Evolutionary conservation across 2,888 invertebrate genomes (phyloP), one percentile per base, ranked within the genome.

Genomic region (Heliconius cydno): DNA sequence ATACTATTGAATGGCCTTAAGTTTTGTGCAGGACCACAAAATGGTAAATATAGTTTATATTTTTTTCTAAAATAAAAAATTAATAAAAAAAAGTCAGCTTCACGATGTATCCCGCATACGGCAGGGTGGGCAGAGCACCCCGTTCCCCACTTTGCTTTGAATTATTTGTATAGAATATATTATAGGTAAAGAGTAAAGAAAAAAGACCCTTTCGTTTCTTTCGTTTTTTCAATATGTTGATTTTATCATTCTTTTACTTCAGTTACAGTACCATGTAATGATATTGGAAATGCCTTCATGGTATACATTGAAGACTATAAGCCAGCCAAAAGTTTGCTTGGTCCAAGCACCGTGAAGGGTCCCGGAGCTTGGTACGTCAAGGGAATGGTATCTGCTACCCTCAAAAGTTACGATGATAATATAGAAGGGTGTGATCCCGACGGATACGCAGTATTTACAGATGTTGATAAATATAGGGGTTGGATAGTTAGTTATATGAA

Each of bases 241-340:
- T 57, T 57, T 57, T 57, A 3, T 22, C 7, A 57, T 57, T 57
- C 7, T 57, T 57, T 22, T 57, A 22, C 86, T 86, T 5, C 76
- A 87, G 94, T 93, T 22, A 93, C 90, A 5, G 94, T 94, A 77
- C 92, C 93, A 7, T 95, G 95, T 82, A 94, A 94, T 1, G 95
- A 95, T 82, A 95, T 95, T 78, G 95, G 95, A 3, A 94, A 95
- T 68, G 95, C 94, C 1, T 89, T 95, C 79, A 83, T 90, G 30
- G 87, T 95, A 10, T 89, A 90, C 78, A 84, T 88, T 63, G 60
- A 63, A 79, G 13, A 68, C 70, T 46, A 28, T 19, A 60, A 63
- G 22, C 71, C n/a, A 19, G 3, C 30, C 15, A 30, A 71, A 60
- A 38, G 38, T 41, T 30, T 81, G 84, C 2, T 15, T 25, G n/a